A percentile compares a stretch with the other conserved stretches of the same genome.
phyloP scores from a whole-genome alignment of 2,113 vertebrate species.

The Hyla sarda region DNA sequence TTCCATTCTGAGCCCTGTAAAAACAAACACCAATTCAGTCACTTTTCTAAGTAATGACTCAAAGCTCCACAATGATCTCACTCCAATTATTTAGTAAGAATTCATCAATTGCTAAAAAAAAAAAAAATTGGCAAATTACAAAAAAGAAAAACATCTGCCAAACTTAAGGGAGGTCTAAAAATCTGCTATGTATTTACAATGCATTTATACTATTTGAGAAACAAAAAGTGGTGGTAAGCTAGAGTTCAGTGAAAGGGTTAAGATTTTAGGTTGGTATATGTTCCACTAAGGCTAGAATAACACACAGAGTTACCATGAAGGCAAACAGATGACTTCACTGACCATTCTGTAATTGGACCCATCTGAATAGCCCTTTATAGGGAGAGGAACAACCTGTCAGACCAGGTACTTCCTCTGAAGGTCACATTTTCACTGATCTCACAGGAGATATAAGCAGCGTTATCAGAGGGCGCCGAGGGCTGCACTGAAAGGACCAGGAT shows the following conservation, averaged over 20 bases:
- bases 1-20: conserved; percentile 96
- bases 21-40: conserved; percentile 55
- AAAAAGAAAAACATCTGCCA: background rate
- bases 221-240: background rate
- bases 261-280: background rate
- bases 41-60: background rate
- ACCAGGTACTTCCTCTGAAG: conserved; percentile 44
- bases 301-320: conserved; percentile 27
- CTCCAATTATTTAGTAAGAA: background rate
- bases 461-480: background rate
- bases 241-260: conserved; percentile 20
- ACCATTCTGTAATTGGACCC: conserved; percentile 1
- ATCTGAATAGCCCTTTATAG: conserved; percentile 35
- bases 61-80: background rate
- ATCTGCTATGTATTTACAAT: background rate
- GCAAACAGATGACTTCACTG: conserved; percentile 52
- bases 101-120: background rate
- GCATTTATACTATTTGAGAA: background rate
- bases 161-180: background rate
- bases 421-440: conserved; percentile 4
- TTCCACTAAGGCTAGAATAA: background rate
- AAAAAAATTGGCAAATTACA: background rate
- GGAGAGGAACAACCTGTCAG: conserved; percentile 52
- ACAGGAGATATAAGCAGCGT: background rate
- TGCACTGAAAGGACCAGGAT: background rate